These are phyloP conservation scores for Orientallactaga sibirica DNA, from an alignment of 2,797 vertebrate species.

Conservation along the genomic window DNA sequence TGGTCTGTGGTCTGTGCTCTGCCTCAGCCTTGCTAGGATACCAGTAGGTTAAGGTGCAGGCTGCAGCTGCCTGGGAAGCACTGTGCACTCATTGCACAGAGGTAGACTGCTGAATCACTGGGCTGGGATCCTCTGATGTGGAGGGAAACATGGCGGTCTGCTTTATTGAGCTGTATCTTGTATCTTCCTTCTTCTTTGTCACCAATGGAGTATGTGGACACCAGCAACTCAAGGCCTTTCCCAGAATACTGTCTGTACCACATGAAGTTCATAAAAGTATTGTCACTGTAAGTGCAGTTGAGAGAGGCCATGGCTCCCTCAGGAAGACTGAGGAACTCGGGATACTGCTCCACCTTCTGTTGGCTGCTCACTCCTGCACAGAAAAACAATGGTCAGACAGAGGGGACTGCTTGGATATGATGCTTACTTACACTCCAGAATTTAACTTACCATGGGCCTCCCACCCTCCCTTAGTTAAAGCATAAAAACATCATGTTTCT, in stretches of 20 bases:
- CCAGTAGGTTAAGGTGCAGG: constrained; percentile 33
- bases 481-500: background rate
- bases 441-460: background rate
- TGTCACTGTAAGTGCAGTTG: constrained; percentile 53
- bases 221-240: background rate
- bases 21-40: background rate
- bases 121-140: constrained; percentile 22
- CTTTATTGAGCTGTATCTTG: background rate
- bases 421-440: background rate
- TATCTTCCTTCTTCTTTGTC: background rate
- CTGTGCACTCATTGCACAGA: constrained; percentile 75
- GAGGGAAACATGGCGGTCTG: background rate
- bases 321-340: background rate
- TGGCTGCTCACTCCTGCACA: constrained; percentile 58
- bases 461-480: background rate
- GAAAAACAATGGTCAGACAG: background rate
- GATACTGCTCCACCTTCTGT: constrained; percentile 63
- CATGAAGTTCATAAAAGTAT: rapidly evolving
- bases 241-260: constrained; percentile 70
- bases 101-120: constrained; percentile 74
- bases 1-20: background rate
- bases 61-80: background rate
- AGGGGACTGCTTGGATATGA: no score
- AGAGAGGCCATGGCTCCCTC: background rate
- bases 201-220: rapidly evolving